Evolutionary conservation across 2,113 vertebrate genomes (phyloP).

Genomic region (Mormyrus iriodes): DNA sequence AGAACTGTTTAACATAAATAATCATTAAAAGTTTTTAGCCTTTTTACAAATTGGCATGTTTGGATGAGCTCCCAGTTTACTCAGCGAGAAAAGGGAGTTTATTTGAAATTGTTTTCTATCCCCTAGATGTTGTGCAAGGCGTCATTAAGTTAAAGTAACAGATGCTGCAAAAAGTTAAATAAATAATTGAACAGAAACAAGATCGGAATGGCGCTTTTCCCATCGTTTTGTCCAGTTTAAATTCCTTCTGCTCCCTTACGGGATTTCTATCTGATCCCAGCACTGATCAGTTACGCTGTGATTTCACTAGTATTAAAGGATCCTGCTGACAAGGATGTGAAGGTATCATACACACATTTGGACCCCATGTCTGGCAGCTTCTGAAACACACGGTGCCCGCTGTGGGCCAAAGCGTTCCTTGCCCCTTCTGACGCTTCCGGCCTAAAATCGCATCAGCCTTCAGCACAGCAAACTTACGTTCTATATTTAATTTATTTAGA

Average conservation of each 20-base stretch:
- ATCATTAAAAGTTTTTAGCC: constrained; percentile 5
- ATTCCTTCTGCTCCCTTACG: neutral
- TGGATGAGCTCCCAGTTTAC: neutral
- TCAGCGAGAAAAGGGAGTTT: neutral
- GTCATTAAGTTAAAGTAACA: neutral
- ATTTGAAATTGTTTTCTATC: constrained; percentile 13
- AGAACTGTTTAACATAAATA: constrained; percentile 7
- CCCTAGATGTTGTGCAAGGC: neutral
- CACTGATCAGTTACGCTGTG: neutral
- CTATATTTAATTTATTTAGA: no score
- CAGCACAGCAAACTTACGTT: no score
- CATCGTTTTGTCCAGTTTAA: neutral
- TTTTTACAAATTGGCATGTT: neutral
- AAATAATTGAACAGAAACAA: constrained; percentile 4
- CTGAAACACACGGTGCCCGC: neutral
- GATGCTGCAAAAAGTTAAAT: neutral
- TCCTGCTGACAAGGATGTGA: no score
- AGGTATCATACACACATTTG: no score
- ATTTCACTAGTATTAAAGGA: neutral
- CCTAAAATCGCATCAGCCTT: neutral
- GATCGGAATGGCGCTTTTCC: neutral
- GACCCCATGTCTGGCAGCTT: no score
- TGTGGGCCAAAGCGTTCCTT: neutral
- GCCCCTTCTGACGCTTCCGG: neutral
- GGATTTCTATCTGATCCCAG: neutral